phyloP scores from a whole-genome alignment of 1,140 invertebrate genomes.

The Drosophila teissieri region DNA sequence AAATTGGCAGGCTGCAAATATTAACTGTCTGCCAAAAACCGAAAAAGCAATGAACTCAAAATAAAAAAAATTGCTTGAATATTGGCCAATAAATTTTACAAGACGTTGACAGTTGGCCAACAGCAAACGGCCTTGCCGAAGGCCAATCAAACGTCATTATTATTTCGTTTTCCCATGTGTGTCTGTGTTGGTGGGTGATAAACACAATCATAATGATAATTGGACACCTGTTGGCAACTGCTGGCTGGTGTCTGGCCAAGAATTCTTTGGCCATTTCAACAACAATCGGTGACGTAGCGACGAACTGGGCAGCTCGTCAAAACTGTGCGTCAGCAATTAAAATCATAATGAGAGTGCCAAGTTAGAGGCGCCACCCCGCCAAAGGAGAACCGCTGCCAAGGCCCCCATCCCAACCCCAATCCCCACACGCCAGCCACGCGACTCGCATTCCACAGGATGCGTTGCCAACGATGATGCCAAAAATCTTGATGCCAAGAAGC shows the following conservation, averaged over 20 bases:
- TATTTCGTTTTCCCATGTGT: slow-evolving; percentile 23
- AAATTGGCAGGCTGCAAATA: slow-evolving; percentile 78
- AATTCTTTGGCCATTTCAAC: slow-evolving; percentile 67
- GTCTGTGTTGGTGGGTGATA: slow-evolving; percentile 30
- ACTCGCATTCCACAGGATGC: slow-evolving; percentile 72
- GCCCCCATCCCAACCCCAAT: slow-evolving; percentile 34
- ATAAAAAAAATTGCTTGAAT: slow-evolving; percentile 64
- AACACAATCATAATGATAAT: slow-evolving; percentile 72
- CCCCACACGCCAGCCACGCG: slow-evolving; percentile 59
- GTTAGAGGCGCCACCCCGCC: slow-evolving; percentile 52
- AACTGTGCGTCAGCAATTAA: slow-evolving; percentile 83
- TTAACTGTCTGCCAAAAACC: slow-evolving; percentile 76
- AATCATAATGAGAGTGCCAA: slow-evolving; percentile 82
- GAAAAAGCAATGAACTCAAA: slow-evolving; percentile 3
- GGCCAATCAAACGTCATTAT: slow-evolving; percentile 76
- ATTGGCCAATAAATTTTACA: slow-evolving; percentile 83
- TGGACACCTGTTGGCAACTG: slow-evolving; percentile 68
- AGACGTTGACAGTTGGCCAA: slow-evolving; percentile 75
- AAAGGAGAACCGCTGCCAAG: slow-evolving; percentile 20
- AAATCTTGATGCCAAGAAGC: slow-evolving; percentile 53
- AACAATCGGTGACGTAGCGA: slow-evolving; percentile 72
- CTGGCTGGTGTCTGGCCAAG: slow-evolving; percentile 54
- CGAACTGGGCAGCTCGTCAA: slow-evolving; percentile 79
- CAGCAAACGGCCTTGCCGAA: slow-evolving; percentile 65
- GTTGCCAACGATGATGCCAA: slow-evolving; percentile 72